These are phyloP conservation scores for Blera fallax DNA, from an alignment of 2,888 invertebrate genomes.

Conservation along the genomic window DNA sequence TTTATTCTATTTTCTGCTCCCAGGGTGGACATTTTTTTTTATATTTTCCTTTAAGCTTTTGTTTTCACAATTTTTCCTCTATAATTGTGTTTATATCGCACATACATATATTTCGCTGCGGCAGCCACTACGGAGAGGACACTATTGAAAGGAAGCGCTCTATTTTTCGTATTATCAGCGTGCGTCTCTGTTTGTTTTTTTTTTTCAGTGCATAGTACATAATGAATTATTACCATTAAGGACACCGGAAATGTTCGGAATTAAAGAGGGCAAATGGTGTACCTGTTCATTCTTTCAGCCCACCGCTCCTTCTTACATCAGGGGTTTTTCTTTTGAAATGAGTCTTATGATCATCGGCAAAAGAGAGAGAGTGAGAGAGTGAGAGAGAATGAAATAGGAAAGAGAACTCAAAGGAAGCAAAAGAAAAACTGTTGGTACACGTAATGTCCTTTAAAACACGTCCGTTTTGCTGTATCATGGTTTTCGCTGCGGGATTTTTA, in stretches of 20 bases:
- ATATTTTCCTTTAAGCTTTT: background rate
- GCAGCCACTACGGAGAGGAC: background rate
- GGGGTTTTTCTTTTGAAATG: slow-evolving; percentile 25
- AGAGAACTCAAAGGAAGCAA: slow-evolving; percentile 2
- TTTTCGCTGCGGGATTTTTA: slow-evolving; percentile 37
- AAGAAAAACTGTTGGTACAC: slow-evolving; percentile 23
- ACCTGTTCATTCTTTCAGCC: slow-evolving; percentile 3
- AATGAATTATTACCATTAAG: slow-evolving; percentile 67
- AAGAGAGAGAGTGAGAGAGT: too few species aligned
- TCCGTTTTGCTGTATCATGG: slow-evolving; percentile 58
- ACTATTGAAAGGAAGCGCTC: slow-evolving; percentile 4
- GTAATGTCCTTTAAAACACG: slow-evolving; percentile 64
- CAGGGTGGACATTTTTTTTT: background rate
- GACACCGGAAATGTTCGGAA: slow-evolving; percentile 59
- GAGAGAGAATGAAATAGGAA: too few species aligned
- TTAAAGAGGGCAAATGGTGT: slow-evolving; percentile 37
- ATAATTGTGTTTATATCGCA: background rate
- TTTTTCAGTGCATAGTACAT: slow-evolving; percentile 28
- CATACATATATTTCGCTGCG: background rate
- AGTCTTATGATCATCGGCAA: slow-evolving; percentile 28
- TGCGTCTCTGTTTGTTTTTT: background rate
- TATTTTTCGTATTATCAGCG: background rate
- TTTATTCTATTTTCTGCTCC: background rate
- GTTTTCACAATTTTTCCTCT: background rate
- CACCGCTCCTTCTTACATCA: background rate